Evolutionary conservation across 2,888 invertebrate species (phyloP), one percentile per base, ranked within the genome.

Genomic region (Thelaira solivaga): DNA sequence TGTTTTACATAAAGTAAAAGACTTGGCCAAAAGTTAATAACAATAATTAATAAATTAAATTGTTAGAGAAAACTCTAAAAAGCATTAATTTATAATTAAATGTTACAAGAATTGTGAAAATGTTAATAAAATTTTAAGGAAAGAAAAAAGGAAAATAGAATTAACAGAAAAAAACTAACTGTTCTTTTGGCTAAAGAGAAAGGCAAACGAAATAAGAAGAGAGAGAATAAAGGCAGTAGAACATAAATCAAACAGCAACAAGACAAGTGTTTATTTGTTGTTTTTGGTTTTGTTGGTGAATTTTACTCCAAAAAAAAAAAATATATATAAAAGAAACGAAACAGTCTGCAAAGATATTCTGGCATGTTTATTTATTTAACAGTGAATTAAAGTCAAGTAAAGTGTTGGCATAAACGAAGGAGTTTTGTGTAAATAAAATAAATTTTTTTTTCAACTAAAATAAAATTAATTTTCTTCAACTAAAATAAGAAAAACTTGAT

Each of bases 311-410:
- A 69, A 36, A 7, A 53, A 13, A 34, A 13, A 24, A 8, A 22
- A 5, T 4, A 64, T 13, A 39, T 1, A 13, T 2, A 36, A 36
- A 36, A 36, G 6, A 26, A 5, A 26, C 26, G 26, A 16, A 41
- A 24, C 34, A 20, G 57, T 10, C 67, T 55, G 55, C 36, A 29
- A 57, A 43, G n/a, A 29, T 34, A 29, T 57, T 41, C 11, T 7
- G 22, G 20, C 47, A 36, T 51, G 59, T 49, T 69, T 53, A 22
- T 69, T 34, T 71, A 43, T 61, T 71, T 62, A 34, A 53, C 41
- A 53, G 20, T 34, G 61, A 29, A 31, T 47, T 59, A 36, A 47
- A 13, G 26, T 34, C 41, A 7, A 24, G 47, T 34, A 31, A 53
- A 13, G 10, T 34, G 24, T 16, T n/a, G n/a, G n/a, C n/a, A n/a